These are phyloP conservation scores for Helicoverpa armigera DNA, from an alignment of 1,140 invertebrate species.

Conservation along the genomic window DNA sequence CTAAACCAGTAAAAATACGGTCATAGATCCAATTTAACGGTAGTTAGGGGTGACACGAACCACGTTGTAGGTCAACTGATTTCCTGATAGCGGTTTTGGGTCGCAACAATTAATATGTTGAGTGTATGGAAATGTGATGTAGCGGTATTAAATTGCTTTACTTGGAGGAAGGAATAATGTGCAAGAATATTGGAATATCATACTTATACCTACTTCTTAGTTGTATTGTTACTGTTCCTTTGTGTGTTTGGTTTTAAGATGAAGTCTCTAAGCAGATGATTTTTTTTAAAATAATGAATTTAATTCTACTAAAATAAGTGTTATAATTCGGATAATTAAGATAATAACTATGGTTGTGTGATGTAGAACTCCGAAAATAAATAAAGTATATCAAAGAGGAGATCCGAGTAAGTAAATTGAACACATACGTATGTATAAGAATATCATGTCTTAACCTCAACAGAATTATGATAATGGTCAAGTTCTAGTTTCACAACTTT, in stretches of 20 bases:
- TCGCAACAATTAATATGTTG: slow-evolving; percentile 23
- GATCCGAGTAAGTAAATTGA: no score
- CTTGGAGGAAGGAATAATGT: background rate
- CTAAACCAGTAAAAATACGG: slow-evolving; percentile 39
- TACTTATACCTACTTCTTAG: no score
- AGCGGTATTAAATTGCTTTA: background rate
- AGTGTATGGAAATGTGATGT: slow-evolving; percentile 14
- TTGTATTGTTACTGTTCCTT: no score
- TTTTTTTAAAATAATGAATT: no score
- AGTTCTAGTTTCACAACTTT: background rate
- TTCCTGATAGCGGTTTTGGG: slow-evolving; percentile 6
- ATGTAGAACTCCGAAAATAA: no score
- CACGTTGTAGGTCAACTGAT: slow-evolving; percentile 21
- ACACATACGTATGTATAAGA: background rate
- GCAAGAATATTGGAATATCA: no score
- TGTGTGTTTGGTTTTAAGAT: no score
- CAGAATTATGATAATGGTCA: background rate
- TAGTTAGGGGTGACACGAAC: slow-evolving; percentile 18
- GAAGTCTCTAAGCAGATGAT: no score
- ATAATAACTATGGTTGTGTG: no score
- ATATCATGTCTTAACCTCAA: background rate
- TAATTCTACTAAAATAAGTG: no score
- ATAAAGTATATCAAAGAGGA: no score
- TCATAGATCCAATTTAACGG: slow-evolving; percentile 36
- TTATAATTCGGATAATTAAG: no score